Conservation (phyloP, 2,888 invertebrate genomes). For the Leptopilina syphax region DNA sequence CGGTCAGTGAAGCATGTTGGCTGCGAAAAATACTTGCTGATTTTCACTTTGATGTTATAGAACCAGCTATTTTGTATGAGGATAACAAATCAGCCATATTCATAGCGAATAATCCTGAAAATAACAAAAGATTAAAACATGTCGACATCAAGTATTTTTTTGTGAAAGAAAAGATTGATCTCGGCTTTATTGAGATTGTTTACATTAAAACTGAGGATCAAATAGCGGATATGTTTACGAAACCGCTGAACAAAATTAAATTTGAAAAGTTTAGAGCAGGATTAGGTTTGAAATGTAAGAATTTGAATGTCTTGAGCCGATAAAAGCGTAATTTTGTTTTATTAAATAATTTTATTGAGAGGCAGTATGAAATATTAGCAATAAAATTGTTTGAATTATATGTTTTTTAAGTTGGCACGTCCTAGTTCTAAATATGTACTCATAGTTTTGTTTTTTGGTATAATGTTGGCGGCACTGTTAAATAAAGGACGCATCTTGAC, state of each 20-base stretch:
- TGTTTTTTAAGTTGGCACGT: too few relatives aligned
- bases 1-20: constrained; percentile 53
- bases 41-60: constrained; percentile 38
- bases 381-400: too few relatives aligned
- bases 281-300: neutral
- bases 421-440: too few relatives aligned
- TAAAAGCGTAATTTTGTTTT: neutral
- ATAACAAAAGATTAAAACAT: constrained; percentile 48
- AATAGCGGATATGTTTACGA: constrained; percentile 19
- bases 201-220: constrained; percentile 21
- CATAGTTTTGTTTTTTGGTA: too few relatives aligned
- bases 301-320: neutral
- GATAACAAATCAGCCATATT: constrained; percentile 50
- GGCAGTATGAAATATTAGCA: neutral
- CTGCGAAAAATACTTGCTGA: constrained; percentile 49
- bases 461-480: too few relatives aligned
- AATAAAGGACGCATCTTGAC: too few relatives aligned
- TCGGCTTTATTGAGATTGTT: neutral
- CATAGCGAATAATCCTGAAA: constrained; percentile 46
- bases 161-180: neutral
- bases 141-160: neutral
- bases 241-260: neutral
- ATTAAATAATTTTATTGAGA: constrained; percentile 1
- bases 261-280: constrained; percentile 8
- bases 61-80: constrained; percentile 44